phyloP scores from a whole-genome alignment of 2,797 vertebrate genomes.

The Myiotriccus ornatus region DNA sequence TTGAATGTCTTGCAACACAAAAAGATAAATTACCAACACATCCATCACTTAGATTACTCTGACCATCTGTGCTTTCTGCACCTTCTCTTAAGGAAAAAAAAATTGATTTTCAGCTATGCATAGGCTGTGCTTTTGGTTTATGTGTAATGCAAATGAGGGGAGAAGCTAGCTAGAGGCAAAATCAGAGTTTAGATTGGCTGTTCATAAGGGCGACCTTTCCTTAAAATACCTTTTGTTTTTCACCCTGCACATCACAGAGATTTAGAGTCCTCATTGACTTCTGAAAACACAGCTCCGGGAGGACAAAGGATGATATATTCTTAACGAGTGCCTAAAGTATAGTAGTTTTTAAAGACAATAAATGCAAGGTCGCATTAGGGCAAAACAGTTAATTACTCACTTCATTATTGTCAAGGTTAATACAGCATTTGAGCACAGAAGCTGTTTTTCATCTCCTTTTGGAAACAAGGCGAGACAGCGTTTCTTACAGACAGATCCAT shows the following conservation, averaged over 20 bases:
- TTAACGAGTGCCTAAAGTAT: not conserved
- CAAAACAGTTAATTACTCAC: slow-evolving; percentile 90
- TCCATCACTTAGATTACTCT: not conserved
- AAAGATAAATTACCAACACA: not conserved
- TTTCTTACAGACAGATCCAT: slow-evolving; percentile 86
- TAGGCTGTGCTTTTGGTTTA: not conserved
- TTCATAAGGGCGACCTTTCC: not conserved
- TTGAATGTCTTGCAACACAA: not conserved
- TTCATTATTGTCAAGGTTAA: slow-evolving; percentile 95
- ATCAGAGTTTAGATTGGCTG: not conserved
- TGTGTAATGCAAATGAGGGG: not conserved
- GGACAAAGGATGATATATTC: slow-evolving; percentile 32
- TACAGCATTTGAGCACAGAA: slow-evolving; percentile 81
- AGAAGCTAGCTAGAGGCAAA: not conserved
- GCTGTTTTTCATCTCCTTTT: slow-evolving; percentile 83
- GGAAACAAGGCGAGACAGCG: slow-evolving; percentile 80
- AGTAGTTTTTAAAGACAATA: slow-evolving; percentile 56
- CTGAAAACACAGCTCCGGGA: not conserved
- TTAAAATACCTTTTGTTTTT: not conserved
- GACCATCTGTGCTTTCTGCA: not conserved
- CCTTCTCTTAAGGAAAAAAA: not conserved
- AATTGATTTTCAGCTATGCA: not conserved
- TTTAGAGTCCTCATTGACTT: not conserved
- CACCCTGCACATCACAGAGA: not conserved
- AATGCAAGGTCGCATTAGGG: slow-evolving; percentile 75